These are phyloP conservation scores for Oligia fasciuncula DNA, from an alignment of 2,888 invertebrate genomes.

Conservation along the genomic window DNA sequence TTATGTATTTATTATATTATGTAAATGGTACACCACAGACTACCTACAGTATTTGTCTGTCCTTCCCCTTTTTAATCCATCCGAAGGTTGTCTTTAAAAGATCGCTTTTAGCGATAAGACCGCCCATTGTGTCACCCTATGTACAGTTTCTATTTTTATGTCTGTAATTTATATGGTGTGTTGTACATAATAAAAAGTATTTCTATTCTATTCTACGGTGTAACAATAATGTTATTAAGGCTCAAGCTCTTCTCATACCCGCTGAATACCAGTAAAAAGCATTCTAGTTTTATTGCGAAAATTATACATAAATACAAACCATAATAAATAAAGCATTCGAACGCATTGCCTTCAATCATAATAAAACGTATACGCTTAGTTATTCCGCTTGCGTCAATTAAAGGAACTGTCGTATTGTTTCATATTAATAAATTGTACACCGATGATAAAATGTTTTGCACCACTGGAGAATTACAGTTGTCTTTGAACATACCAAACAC, in stretches of 20 bases:
- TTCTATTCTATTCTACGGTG: too few relatives aligned
- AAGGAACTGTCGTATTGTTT: slow-evolving; percentile 29
- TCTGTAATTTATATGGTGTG: too few relatives aligned
- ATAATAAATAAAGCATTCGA: slow-evolving; percentile 29
- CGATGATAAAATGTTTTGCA: slow-evolving; percentile 30
- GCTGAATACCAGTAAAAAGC: slow-evolving; percentile 1
- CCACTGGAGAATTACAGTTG: too few relatives aligned
- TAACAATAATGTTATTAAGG: not conserved
- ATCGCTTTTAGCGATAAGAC: too few relatives aligned
- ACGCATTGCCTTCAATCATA: slow-evolving; percentile 46
- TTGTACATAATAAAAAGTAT: too few relatives aligned
- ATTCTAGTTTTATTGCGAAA: slow-evolving; percentile 5
- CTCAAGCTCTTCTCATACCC: not conserved
- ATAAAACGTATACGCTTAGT: slow-evolving; percentile 27
- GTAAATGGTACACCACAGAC: too few relatives aligned
- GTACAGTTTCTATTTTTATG: too few relatives aligned
- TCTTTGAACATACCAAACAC: not conserved
- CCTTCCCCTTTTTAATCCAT: too few relatives aligned
- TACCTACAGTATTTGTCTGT: too few relatives aligned
- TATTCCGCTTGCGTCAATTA: slow-evolving; percentile 43
- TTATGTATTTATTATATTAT: too few relatives aligned
- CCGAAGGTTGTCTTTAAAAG: too few relatives aligned
- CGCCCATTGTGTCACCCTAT: too few relatives aligned
- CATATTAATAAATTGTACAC: slow-evolving; percentile 41
- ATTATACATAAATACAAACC: not conserved